Base-by-base conservation (phyloP, 2,797 vertebrate genomes). In the Girardinus metallicus region DNA sequence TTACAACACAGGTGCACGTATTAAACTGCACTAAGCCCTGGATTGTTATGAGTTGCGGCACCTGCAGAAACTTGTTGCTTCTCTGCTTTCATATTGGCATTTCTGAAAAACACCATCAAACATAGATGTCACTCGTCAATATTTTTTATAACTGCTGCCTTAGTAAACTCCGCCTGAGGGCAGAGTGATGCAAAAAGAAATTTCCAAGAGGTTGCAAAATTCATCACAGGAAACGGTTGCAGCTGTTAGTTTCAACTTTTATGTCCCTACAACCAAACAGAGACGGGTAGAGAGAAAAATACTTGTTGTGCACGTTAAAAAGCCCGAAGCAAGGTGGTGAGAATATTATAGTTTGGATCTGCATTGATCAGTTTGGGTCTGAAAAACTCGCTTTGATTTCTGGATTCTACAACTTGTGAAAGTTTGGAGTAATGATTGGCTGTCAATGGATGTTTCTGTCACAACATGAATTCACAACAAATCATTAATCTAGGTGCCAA, bases 91-190 rank as follows among this genome's bases (percentile, higher is more conserved):
- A 4, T 43, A 43, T 55, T 78, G 66, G n/a, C 39, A 43, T 71
- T 15, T 71, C 16, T 72, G 41, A 39, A 41, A 57, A 71, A 78
- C 66, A 72, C 26, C 18, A 34, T 78, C 68, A 78, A 73, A 34
- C 43, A 64, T 47, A 36, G 62, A 76, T 73, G 23, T 46, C 70
- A 78, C 55, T 47, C 6, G 1, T 36, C 64, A 39, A 36, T 16
- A 29, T n/a, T 68, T 49, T 51, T 26, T 23, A 39, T 9, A 16
- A 51, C n/a, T 39, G n/a, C 49, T 78, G 76, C 43, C 29, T 1
- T 47, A 13, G 41, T 44, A 60, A 62, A n/a, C n/a, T 73, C 53
- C 4, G 21, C 51, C 49, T 44, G 26, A 73, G 15, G 39, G 53
- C 13, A 47, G 39, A 62, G 21, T 23, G 64, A 75, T 44, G 64